A percentile compares a stretch with the other conserved stretches of the same genome.
Conservation (phyloP, 2,113 vertebrate species). For the Fulmarus glacialis region DNA sequence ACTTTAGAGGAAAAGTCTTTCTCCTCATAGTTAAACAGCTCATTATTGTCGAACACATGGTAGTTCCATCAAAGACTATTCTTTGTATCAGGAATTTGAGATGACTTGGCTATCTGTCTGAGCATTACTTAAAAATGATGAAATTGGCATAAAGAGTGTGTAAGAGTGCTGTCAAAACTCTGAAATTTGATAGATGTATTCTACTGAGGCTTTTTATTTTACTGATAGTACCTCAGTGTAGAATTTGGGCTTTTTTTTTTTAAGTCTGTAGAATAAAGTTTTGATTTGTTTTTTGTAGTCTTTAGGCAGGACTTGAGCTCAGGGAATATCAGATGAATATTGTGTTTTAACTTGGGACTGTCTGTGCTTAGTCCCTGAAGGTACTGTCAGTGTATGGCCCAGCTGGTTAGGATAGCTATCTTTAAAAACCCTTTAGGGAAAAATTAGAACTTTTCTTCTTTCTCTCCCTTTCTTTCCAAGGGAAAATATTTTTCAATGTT, state of each 20-base stretch:
- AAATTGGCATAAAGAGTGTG: background rate
- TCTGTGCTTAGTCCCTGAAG: background rate
- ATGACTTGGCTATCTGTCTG: background rate
- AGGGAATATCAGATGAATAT: background rate
- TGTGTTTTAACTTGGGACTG: background rate
- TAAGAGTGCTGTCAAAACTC: background rate
- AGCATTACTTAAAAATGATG: background rate
- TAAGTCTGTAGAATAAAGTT: background rate
- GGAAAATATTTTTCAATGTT: background rate
- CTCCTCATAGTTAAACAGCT: background rate
- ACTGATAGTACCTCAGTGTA: background rate
- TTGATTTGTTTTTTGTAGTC: background rate
- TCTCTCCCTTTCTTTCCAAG: background rate
- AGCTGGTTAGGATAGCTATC: background rate
- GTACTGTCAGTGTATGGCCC: background rate
- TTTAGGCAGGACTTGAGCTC: background rate
- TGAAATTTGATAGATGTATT: background rate
- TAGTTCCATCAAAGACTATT: background rate
- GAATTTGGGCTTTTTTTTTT: background rate
- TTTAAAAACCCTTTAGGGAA: background rate
- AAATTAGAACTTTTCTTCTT: background rate
- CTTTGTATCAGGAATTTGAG: background rate
- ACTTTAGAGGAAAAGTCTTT: background rate
- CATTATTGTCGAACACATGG: background rate
- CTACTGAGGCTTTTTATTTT: background rate